Percentiles rank a stretch among this genome's conserved stretches.
These are phyloP conservation scores for Stenodera caucasica DNA, from an alignment of 2,888 invertebrate genomes.

Conservation along the genomic window DNA sequence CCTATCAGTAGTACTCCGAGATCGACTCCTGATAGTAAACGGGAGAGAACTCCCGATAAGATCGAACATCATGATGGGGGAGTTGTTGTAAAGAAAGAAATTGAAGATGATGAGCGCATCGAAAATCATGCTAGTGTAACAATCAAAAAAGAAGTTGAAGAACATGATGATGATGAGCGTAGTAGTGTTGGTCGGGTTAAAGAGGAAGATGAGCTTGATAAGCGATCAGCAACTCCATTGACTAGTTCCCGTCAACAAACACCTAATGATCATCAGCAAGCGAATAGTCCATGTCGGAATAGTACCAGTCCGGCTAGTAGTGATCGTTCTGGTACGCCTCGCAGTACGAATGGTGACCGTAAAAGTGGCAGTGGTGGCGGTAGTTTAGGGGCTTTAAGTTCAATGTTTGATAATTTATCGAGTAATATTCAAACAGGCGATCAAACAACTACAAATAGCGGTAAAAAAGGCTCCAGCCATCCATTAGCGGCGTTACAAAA, in stretches of 20 bases:
- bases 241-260: slow-evolving; percentile 50
- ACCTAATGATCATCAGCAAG: slow-evolving; percentile 49
- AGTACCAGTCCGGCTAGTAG: slow-evolving; percentile 74
- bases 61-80: slow-evolving; percentile 52
- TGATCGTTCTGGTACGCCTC: slow-evolving; percentile 77
- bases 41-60: slow-evolving; percentile 56
- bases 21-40: slow-evolving; percentile 69
- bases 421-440: slow-evolving; percentile 56
- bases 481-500: slow-evolving; percentile 94
- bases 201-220: slow-evolving; percentile 50
- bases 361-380: slow-evolving; percentile 64
- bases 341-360: slow-evolving; percentile 64
- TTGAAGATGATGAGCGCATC: slow-evolving; percentile 52
- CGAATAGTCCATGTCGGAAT: slow-evolving; percentile 65
- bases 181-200: slow-evolving; percentile 52
- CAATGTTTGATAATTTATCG: slow-evolving; percentile 87
- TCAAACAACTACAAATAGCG: slow-evolving; percentile 56
- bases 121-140: slow-evolving; percentile 52
- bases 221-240: slow-evolving; percentile 42
- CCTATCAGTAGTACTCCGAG: slow-evolving; percentile 64
- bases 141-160: slow-evolving; percentile 47
- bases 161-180: slow-evolving; percentile 55
- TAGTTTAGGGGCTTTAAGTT: slow-evolving; percentile 82
- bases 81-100: slow-evolving; percentile 51
- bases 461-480: slow-evolving; percentile 76